Evolutionary conservation across 1,140 invertebrate genomes (phyloP), one percentile per base, ranked within the genome.

Genomic region (Wiebesia pumilae): DNA sequence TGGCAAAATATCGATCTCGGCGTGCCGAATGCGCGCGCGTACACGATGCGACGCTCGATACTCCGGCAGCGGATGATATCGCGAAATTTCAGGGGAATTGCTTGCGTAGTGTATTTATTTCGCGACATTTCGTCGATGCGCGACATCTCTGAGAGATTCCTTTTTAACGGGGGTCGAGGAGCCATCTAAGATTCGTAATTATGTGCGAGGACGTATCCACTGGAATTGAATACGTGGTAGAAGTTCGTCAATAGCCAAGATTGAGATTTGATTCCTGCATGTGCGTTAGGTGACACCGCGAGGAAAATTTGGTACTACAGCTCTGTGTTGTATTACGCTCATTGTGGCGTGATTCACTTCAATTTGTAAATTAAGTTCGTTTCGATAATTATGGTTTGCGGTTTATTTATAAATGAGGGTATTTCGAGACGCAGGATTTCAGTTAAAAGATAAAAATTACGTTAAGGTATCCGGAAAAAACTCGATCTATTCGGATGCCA

Each of bases 1-100:
- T 84, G 82, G 54, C 71, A 84, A 77, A 75, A 84, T 77, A 84
- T 84, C 38, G 82, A 78, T 84, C 73, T 84, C 38, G 24, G n/a
- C 40, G 33, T 62, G 73, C 19, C 30, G 73, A 30, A 10, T 43
- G 54, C 54, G 3, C 40, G 40, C 69, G 81, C 33, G 12, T 71
- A 19, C 62, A 19, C 21, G 69, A 71, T 71, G 69, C 69, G 16
- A 3, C 35, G 35, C 16, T 71, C 69, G 69, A 71, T 71, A 71
- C n/a, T 30, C 16, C 3, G 35, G 33, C 19, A 54, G 51, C 19
- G 9, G 69, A 35, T 30, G 40, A 75, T 75, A 33, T 40, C 27
- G 73, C 73, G 73, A 19, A 35, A 27, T 19, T 16, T 33, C 67
- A 12, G 67, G 1, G 0, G 33, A 30, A 30, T 67, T 67, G 3